Conservation (phyloP, 2,888 invertebrate genomes). For the Hyalella azteca region DNA sequence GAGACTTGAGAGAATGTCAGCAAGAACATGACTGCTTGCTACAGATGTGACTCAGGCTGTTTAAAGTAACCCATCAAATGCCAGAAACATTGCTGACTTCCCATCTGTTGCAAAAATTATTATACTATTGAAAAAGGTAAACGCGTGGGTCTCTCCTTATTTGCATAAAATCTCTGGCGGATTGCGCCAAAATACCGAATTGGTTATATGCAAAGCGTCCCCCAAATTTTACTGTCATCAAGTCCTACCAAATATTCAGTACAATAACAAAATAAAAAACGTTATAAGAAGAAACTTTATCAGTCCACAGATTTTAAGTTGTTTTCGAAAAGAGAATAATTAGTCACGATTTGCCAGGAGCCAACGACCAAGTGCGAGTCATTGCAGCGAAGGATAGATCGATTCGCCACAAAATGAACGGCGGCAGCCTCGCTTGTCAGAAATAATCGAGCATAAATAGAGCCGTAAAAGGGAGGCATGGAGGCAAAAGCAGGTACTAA, state of each 20-base stretch:
- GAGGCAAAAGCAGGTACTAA: neutral
- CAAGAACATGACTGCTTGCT: neutral
- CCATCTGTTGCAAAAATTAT: neutral
- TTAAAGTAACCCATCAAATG: neutral
- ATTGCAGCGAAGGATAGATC: neutral
- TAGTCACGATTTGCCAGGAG: neutral
- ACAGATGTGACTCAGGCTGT: too few relatives aligned
- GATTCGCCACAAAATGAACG: conserved; percentile 24
- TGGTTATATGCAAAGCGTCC: too few relatives aligned
- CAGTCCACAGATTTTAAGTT: neutral
- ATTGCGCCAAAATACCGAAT: too few relatives aligned
- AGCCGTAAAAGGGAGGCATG: neutral
- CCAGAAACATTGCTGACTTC: neutral
- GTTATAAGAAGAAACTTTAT: neutral
- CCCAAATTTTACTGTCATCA: too few relatives aligned
- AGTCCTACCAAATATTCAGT: too few relatives aligned
- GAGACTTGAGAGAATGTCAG: neutral
- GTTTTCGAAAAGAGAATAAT: conserved; percentile 1
- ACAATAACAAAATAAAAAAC: too few relatives aligned
- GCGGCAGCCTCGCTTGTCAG: neutral
- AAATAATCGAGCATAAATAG: neutral
- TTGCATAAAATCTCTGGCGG: too few relatives aligned
- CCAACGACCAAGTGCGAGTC: conserved; percentile 2
- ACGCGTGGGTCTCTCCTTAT: neutral
- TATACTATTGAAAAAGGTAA: neutral